These are phyloP conservation scores for Calameuta pallipes DNA, from an alignment of 2,888 invertebrate genomes.

Conservation along the genomic window DNA sequence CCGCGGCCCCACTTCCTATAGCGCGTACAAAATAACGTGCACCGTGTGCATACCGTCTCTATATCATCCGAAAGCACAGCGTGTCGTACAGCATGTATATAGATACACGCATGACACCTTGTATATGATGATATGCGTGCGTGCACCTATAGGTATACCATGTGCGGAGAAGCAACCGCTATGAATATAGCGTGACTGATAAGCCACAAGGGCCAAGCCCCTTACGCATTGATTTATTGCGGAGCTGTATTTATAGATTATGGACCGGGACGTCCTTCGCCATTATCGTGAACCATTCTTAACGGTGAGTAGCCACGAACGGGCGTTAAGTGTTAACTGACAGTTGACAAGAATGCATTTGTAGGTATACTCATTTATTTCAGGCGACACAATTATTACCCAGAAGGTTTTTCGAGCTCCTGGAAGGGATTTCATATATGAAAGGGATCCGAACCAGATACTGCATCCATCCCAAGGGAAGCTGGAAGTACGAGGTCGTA, in stretches of 20 bases:
- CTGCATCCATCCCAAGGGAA: neutral
- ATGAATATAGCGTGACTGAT: slow-evolving; percentile 39
- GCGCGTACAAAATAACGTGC: neutral
- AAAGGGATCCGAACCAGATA: neutral
- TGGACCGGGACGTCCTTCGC: slow-evolving; percentile 25
- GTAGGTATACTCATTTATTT: neutral
- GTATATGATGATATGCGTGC: neutral
- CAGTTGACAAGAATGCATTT: neutral
- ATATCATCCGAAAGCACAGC: neutral
- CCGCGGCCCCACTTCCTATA: neutral
- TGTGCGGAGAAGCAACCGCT: neutral
- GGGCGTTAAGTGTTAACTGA: neutral
- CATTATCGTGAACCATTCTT: slow-evolving; percentile 25
- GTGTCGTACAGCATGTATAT: neutral
- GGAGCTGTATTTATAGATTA: slow-evolving; percentile 29
- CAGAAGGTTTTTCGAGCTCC: neutral
- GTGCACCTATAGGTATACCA: neutral
- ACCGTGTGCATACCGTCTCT: neutral
- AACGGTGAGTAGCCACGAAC: slow-evolving; percentile 2
- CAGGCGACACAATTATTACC: neutral
- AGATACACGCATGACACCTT: neutral
- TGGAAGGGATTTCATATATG: neutral
- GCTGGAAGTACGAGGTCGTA: neutral
- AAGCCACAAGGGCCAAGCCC: slow-evolving; percentile 31
- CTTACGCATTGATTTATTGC: neutral